Evolutionary conservation across 2,113 vertebrate species (phyloP).

Genomic region (Oreotrochilus melanogaster): DNA sequence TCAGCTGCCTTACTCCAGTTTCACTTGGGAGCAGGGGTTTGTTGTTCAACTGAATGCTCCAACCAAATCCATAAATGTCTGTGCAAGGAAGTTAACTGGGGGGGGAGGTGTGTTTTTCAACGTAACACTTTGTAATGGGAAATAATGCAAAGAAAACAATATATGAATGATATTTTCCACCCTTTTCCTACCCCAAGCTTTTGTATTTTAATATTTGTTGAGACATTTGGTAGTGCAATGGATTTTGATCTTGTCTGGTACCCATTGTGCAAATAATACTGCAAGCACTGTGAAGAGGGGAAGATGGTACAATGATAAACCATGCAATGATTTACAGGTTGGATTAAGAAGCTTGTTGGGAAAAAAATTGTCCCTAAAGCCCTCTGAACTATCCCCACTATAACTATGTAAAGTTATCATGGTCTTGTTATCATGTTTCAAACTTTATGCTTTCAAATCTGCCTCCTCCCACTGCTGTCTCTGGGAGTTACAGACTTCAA

Average conservation of each 20-base stretch:
- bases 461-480: background rate
- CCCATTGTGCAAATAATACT: background rate
- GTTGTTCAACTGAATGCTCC: background rate
- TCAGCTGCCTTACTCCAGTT: background rate
- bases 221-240: background rate
- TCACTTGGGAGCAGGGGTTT: background rate
- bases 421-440: background rate
- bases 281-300: background rate
- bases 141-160: background rate
- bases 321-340: background rate
- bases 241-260: background rate
- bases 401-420: background rate
- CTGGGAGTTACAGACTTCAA: background rate
- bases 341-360: background rate
- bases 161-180: background rate
- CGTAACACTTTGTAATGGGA: background rate
- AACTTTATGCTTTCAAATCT: background rate
- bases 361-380: background rate
- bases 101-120: background rate
- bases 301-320: background rate
- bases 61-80: background rate
- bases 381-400: rapidly evolving
- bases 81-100: background rate
- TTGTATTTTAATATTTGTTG: background rate
- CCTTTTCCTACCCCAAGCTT: background rate